Base-by-base conservation (phyloP, 2,888 invertebrate genomes). In the Platerodrilus igneus region DNA sequence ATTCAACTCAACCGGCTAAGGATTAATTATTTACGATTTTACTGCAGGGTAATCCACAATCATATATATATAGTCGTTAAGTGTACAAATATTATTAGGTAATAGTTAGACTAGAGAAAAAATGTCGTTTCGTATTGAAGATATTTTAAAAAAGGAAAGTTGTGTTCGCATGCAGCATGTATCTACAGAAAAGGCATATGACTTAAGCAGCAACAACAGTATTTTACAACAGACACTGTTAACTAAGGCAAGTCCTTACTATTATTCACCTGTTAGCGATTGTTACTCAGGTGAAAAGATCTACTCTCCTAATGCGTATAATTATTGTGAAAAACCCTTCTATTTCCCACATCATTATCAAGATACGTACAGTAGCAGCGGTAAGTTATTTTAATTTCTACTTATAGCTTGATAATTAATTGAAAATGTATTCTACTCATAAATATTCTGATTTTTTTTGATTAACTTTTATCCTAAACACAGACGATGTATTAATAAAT, bases 41-140 rank as follows among this genome's bases (percentile, higher is more conserved):
- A n/a, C n/a, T n/a, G n/a, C n/a, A n/a, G n/a, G n/a, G n/a, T n/a
- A n/a, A n/a, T n/a, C n/a, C n/a, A n/a, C n/a, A n/a, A n/a, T n/a
- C n/a, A n/a, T n/a, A n/a, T n/a, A n/a, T n/a, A 27, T 27, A 16
- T 10, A 32, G 11, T 27, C 9, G 14, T 42, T 14, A 25, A 14
- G 20, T 11, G 10, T 16, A 18, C 21, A 26, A 10, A 18, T 13
- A n/a, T n/a, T n/a, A n/a, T n/a, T n/a, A n/a, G n/a, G n/a, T n/a
- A n/a, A n/a, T n/a, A n/a, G n/a, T n/a, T n/a, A n/a, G n/a, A n/a
- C n/a, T n/a, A n/a, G n/a, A n/a, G n/a, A n/a, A n/a, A 51, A 35
- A 23, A 59, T 59, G 59, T 66, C 63, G 29, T 62, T 62, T 44
- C 53, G 51, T 3, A 63, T 63, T 28, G 60, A 60, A 40, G 59